A percentile compares a stretch with the other conserved stretches of the same genome.
Evolutionary conservation across 2,797 vertebrate species (phyloP).

Genomic region (Catamblyrhynchus diadema): DNA sequence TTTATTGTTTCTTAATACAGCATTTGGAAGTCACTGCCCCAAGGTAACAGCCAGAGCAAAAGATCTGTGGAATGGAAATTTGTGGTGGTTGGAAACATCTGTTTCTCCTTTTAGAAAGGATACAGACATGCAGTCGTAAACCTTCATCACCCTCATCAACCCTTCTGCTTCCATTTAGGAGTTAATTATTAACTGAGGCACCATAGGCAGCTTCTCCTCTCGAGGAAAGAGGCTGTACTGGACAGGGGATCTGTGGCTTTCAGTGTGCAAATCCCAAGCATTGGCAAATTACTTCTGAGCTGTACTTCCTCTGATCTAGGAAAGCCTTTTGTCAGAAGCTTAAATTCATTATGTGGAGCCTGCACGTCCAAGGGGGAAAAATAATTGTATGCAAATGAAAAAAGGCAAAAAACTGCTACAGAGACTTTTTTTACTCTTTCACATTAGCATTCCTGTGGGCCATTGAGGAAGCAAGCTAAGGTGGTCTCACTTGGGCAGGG

Average conservation of each 20-base stretch:
- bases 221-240: fast-evolving
- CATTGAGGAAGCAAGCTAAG: neutral
- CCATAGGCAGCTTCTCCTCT: neutral
- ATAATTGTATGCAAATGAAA: neutral
- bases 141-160: neutral
- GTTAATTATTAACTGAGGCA: neutral
- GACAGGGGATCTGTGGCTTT: neutral
- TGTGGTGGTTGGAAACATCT: slow-evolving; percentile 13
- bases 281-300: neutral
- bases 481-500: neutral
- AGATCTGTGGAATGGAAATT: neutral
- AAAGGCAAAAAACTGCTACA: neutral
- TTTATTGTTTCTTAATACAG: neutral
- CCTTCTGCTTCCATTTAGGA: slow-evolving; percentile 4
- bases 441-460: neutral
- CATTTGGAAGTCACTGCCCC: neutral
- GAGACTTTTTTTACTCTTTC: neutral
- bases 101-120: slow-evolving; percentile 19
- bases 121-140: neutral
- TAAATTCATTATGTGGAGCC: neutral
- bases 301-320: neutral
- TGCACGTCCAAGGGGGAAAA: neutral
- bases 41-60: slow-evolving; percentile 1
- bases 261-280: neutral
- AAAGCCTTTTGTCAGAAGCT: neutral